Percentiles rank a stretch among this genome's conserved stretches.
Conservation (phyloP, 2,888 invertebrate genomes). For the Lithophane ornitopus region DNA sequence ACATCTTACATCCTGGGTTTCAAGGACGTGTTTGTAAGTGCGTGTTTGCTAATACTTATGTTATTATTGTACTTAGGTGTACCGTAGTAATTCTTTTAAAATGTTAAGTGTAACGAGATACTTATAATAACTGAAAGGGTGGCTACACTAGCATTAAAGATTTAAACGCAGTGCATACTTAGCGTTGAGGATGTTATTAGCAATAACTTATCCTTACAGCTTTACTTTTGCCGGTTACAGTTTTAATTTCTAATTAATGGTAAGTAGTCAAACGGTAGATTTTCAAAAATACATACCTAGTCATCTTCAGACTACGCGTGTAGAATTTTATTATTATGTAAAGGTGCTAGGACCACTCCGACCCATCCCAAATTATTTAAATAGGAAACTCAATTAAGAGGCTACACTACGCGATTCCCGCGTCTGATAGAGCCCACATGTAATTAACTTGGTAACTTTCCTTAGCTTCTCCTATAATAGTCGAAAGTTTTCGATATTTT, state of each 20-base stretch:
- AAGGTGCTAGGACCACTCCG: slow-evolving; percentile 66
- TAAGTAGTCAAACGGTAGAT: slow-evolving; percentile 4
- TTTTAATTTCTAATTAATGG: slow-evolving; percentile 31
- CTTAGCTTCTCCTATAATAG: slow-evolving; percentile 63
- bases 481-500: slow-evolving; percentile 77
- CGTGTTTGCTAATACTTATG: slow-evolving; percentile 40
- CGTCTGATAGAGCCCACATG: slow-evolving; percentile 81
- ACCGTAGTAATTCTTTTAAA: slow-evolving; percentile 35
- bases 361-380: slow-evolving; percentile 80
- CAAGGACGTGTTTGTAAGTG: slow-evolving; percentile 53
- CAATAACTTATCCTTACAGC: slow-evolving; percentile 54
- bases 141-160: slow-evolving; percentile 51
- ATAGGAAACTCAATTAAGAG: slow-evolving; percentile 83
- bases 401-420: slow-evolving; percentile 76
- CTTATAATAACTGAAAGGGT: slow-evolving; percentile 45
- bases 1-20: slow-evolving; percentile 61
- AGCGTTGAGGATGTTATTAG: slow-evolving; percentile 53
- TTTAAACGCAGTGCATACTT: slow-evolving; percentile 37
- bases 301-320: background rate
- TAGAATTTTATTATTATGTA: slow-evolving; percentile 70
- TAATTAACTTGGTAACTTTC: slow-evolving; percentile 80
- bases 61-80: slow-evolving; percentile 50
- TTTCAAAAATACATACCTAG: background rate
- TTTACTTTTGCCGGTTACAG: slow-evolving; percentile 18
- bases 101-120: slow-evolving; percentile 52